Percentiles rank a stretch among this genome's conserved stretches.
Evolutionary conservation across 2,797 vertebrate species (phyloP).

Genomic region (Mus caroli): DNA sequence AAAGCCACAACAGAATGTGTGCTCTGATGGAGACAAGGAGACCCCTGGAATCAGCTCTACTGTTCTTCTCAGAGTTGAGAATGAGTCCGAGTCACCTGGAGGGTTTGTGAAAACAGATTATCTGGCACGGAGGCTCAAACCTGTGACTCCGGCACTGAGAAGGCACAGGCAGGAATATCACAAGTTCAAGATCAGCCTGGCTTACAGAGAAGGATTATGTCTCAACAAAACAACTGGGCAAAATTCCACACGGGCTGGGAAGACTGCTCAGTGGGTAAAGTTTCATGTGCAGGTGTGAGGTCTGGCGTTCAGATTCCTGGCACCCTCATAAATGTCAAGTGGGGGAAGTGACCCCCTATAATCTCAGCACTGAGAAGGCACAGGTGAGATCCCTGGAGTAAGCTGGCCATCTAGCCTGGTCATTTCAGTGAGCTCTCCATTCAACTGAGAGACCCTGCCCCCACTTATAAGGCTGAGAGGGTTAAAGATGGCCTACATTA

Average conservation of each 20-base stretch:
- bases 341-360: not conserved
- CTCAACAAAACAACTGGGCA: not conserved
- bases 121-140: too few relatives aligned
- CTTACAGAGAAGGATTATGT: not conserved
- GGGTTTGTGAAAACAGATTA: not conserved
- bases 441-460: not conserved
- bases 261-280: not conserved
- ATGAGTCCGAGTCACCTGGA: not conserved
- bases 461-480: not conserved
- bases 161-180: too few relatives aligned
- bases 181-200: not conserved
- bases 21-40: constrained; percentile 1
- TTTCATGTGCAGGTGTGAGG: not conserved
- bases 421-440: not conserved
- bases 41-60: not conserved
- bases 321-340: not conserved
- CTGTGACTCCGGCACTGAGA: not conserved
- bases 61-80: not conserved
- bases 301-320: not conserved
- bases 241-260: not conserved
- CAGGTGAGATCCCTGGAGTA: not conserved
- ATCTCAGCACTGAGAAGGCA: not conserved
- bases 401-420: not conserved
- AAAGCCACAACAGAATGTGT: constrained; percentile 58
- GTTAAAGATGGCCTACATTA: not conserved